Percentiles rank a stretch among this genome's conserved stretches.
Evolutionary conservation across 1,140 invertebrate genomes (phyloP).

Genomic region (Cherax quadricarinatus): DNA sequence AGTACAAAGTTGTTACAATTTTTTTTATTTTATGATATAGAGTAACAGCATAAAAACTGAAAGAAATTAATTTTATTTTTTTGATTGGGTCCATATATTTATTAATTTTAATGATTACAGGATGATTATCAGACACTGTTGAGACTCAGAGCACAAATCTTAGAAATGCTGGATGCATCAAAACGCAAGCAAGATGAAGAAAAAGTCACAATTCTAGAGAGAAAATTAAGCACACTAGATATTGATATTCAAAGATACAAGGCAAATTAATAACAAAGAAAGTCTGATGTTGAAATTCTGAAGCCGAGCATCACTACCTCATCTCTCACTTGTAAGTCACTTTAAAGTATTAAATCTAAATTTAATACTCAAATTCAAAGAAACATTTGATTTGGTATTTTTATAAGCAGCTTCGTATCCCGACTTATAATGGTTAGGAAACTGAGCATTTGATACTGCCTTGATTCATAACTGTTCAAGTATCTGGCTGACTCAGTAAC

Average conservation of each 20-base stretch:
- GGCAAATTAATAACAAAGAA: background rate
- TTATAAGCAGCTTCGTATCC: background rate
- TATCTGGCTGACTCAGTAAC: too few species aligned
- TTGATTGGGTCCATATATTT: background rate
- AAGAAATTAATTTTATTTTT: too few species aligned
- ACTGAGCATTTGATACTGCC: too few species aligned
- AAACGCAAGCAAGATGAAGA: background rate
- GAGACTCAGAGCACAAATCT: background rate
- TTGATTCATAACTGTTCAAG: too few species aligned
- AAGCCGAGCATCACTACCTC: background rate
- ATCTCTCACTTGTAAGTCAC: background rate
- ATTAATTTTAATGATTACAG: background rate
- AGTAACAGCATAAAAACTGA: too few species aligned
- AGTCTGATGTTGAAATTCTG: background rate
- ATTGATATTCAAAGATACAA: background rate
- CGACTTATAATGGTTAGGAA: too few species aligned
- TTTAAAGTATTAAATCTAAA: background rate
- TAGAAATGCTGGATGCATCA: background rate
- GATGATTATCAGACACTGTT: background rate
- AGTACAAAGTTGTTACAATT: too few species aligned
- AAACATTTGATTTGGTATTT: background rate
- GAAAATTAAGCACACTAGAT: background rate
- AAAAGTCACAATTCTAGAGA: background rate
- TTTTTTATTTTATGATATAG: too few species aligned
- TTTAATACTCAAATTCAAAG: background rate